Base-by-base conservation (phyloP, 2,113 vertebrate species). In the Petrocephalus zakoni region DNA sequence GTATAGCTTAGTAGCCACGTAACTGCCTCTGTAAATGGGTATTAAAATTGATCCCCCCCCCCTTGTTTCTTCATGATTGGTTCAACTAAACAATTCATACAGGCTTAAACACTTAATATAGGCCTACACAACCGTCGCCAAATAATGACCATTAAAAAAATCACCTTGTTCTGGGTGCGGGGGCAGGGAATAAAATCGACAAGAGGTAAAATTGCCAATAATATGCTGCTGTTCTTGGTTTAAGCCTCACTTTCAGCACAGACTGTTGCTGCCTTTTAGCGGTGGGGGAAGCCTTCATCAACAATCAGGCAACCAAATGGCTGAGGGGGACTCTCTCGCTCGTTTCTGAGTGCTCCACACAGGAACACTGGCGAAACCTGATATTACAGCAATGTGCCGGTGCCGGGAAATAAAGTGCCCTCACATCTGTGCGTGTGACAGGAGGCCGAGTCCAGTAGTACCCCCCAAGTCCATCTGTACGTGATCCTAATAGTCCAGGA, bases 391-490 rank as follows among this genome's bases (percentile, higher is more conserved):
- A 10, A 17, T 53, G 47, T 46, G 68, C 8, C 19, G 2, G 4
- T 53, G 15, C 25, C 64, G 29, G 87, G 75, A 88, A 88, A 56
- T 82, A 58, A 88, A 82, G n/a, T 58, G 75, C 72, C 72, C 51
- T 82, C 61, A 64, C 42, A 52, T 85, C 49, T 52, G 17, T 37
- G 25, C 3, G 10, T 68, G 19, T 88, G 29, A 46, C 47, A 78
- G 51, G n/a, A 22, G 75, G 46, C 15, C 0, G 53, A 49, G 81
- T n/a, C 13, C 49, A n/a, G 29, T 11, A 29, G 21, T 52, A 3
- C 1, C 29, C 4, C 17, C 85, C 52, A 34, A 88, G 75, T 22
- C 52, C 17, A 64, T 61, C 29, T 47, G 22, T 82, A 88, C 5
- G 13, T 42, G 72, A 29, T 19, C 15, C 11, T 19, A 42, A 78